Conservation (phyloP, 2,797 vertebrate species). For the Notamacropus eugenii region DNA sequence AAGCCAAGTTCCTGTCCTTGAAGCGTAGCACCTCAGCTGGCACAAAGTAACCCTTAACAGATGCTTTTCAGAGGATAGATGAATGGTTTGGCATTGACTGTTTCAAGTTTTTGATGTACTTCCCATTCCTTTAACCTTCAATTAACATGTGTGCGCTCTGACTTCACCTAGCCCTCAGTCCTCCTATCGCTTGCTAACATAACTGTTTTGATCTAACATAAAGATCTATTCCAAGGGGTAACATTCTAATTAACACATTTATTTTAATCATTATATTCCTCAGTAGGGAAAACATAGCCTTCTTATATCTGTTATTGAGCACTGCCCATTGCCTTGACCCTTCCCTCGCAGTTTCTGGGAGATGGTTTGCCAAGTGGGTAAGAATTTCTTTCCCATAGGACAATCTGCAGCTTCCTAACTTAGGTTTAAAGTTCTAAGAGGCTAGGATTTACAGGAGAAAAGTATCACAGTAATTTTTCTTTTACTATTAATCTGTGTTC, state of each 20-base stretch:
- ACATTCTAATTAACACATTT: background rate
- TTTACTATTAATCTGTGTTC: constrained; percentile 35
- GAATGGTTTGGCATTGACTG: background rate
- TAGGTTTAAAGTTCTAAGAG: constrained; percentile 41
- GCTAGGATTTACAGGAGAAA: constrained; percentile 32
- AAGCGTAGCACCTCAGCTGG: background rate
- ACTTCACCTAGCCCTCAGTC: background rate
- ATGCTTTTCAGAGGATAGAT: background rate
- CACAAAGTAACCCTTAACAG: background rate
- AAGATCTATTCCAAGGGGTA: constrained; percentile 9
- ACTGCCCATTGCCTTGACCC: background rate
- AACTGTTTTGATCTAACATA: background rate
- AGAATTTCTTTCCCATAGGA: background rate
- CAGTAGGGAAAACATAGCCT: constrained; percentile 12
- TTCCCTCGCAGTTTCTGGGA: constrained; percentile 6
- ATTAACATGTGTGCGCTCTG: background rate
- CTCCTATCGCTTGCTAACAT: background rate
- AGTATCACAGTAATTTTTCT: constrained; percentile 47
- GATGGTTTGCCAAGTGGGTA: constrained; percentile 21
- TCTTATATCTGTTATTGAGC: constrained; percentile 36
- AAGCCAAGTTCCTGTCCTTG: background rate
- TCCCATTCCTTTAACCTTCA: background rate
- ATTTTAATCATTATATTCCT: constrained; percentile 45
- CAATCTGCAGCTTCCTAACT: constrained; percentile 12
- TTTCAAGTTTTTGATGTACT: background rate